Evolutionary conservation across 2,888 invertebrate genomes (phyloP), one percentile per base, ranked within the genome.

Genomic region (Caenorhabditis afra): DNA sequence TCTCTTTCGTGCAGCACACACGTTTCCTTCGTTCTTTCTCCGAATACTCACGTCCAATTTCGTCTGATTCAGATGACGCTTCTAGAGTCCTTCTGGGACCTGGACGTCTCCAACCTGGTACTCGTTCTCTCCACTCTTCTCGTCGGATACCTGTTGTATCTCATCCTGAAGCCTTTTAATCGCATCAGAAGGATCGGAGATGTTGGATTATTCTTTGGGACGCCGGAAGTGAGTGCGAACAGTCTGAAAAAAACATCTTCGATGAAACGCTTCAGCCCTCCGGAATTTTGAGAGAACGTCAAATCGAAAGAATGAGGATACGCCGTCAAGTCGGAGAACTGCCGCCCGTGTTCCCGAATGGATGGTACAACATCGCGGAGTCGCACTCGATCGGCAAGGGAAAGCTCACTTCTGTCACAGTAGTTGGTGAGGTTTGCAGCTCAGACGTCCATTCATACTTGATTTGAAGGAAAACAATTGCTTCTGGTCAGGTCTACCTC

Each of bases 311-410:
- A 37, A 29, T 82, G 44, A 81, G 74, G 39, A 14, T 77, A n/a
- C 52, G 83, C 23, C 59, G 85, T 20, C 58, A 68, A 59, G 39
- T 77, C 7, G 94, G 95, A 0, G 91, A 92, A 0, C 90, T 95
- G 2, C 95, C 95, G 0, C 95, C 95, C 0, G 94, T 95, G 0
- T 96, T 93, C 90, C 96, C 96, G 0, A 96, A 96, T 88, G 96
- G 96, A 0, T 96, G 96, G 96, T 95, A 94, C 86, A 94, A 93
- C 0, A 90, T 96, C 1, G 91, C 93, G 0, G 95, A 95, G 89
- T 94, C 94, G 3, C 91, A 92, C 7, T 91, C 93, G 0, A 88
- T 95, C 18, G 64, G 62, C 45, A 92, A 70, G 3, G 87, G 93
- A 0, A 91, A 93, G 57, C 93, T 94, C 0, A 91, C 91, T 7